Evolutionary conservation across 2,888 invertebrate genomes (phyloP).

Genomic region (Diaprepes abbreviatus): DNA sequence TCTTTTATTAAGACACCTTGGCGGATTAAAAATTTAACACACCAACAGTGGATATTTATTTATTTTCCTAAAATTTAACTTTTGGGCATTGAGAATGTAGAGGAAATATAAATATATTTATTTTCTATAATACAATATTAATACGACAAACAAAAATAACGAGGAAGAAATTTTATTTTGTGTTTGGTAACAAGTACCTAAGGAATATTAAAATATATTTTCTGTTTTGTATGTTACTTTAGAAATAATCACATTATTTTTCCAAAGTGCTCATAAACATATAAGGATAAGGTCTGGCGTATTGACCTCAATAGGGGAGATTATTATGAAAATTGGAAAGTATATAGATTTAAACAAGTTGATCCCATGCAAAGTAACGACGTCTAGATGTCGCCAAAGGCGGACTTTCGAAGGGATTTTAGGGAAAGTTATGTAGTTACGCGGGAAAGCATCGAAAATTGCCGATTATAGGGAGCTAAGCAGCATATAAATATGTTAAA

Average conservation of each 20-base stretch:
- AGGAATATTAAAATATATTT: too few relatives aligned
- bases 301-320: constrained; percentile 50
- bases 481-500: constrained; percentile 63
- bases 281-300: constrained; percentile 23
- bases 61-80: too few relatives aligned
- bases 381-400: constrained; percentile 63
- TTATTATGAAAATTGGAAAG: constrained; percentile 60
- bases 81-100: too few relatives aligned
- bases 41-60: too few relatives aligned
- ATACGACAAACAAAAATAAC: too few relatives aligned
- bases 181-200: too few relatives aligned
- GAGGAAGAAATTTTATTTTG: too few relatives aligned
- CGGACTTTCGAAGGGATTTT: constrained; percentile 57
- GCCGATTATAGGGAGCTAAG: constrained; percentile 64
- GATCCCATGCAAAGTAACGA: constrained; percentile 63
- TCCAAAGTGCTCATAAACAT: constrained; percentile 21
- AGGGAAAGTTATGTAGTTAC: constrained; percentile 61
- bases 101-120: too few relatives aligned
- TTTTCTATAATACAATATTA: too few relatives aligned
- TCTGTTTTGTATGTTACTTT: not conserved
- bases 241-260: not conserved
- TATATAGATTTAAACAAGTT: constrained; percentile 61
- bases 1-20: too few relatives aligned
- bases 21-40: too few relatives aligned
- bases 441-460: constrained; percentile 63